Evolutionary conservation across 2,888 invertebrate genomes (phyloP), one percentile per base, ranked within the genome.

Genomic region (Watsonalla cultraria): DNA sequence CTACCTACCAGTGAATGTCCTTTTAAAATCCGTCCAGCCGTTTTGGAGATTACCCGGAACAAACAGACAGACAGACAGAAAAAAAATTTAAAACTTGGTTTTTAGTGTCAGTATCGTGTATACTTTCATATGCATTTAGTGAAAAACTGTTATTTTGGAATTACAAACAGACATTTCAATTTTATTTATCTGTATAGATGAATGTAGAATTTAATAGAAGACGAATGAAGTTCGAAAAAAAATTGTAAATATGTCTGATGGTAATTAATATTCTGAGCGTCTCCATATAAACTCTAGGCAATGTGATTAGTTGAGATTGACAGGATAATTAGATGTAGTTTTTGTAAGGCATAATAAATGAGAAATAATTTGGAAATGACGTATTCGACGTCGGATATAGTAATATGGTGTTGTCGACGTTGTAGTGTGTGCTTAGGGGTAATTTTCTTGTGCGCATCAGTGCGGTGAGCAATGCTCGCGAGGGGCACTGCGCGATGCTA

Each of bases 401-500:
- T 8, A 42, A 11, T 11, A 42, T 11, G 5, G 11, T 42, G 11
- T 24, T 24, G 24, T 24, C 24, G 24, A 11, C 5, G 11, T 11
- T 42, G 11, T 11, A 53, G 51, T 45, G 33, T 11, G 7, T 34
- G 11, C 42, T 34, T 15, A 45, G 11, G 49, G 50, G 47, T 51
- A 51, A 51, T 51, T 51, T 49, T 39, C 9, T 35, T 34, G 37
- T 50, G 54, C 47, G 45, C 46, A 49, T 49, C 37, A 59, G 58
- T 66, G 71, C 70, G 66, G 56, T 55, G 65, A 57, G 62, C 66
- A 65, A 59, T 61, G 64, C 54, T 65, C 60, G 47, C 64, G 70
- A 77, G 76, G 80, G 85, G 85, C 80, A 78, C 79, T 72, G 67
- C 72, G 70, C 74, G 89, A 90, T 89, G 76, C 76, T 88, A 90